phyloP scores from a whole-genome alignment of 2,888 invertebrate genomes.

The Argyresthia albistria region DNA sequence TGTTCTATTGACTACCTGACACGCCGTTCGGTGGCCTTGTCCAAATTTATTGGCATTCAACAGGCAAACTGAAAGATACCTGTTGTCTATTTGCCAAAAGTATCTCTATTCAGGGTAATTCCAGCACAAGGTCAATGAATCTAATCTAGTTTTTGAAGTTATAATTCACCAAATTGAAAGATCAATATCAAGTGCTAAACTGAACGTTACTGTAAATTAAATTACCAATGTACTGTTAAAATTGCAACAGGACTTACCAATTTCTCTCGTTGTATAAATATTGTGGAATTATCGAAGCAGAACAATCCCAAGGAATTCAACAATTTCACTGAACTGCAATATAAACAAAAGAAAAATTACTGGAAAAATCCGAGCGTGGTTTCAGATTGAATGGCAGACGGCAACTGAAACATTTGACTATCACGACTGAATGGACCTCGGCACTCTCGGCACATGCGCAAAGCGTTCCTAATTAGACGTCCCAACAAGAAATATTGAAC shows the following conservation, averaged over 20 bases:
- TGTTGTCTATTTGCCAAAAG: background rate
- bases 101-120: background rate
- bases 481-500: too few species aligned
- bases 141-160: too few species aligned
- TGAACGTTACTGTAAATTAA: background rate
- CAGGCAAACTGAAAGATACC: background rate
- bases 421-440: too few species aligned
- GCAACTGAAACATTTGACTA: too few species aligned
- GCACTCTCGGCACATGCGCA: too few species aligned
- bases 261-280: background rate
- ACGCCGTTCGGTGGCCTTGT: background rate
- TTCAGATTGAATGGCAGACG: background rate
- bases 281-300: too few species aligned
- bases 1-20: too few species aligned
- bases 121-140: too few species aligned
- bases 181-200: slow-evolving; percentile 12
- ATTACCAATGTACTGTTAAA: background rate
- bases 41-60: background rate
- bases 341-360: too few species aligned
- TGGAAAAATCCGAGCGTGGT: background rate
- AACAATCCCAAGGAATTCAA: background rate
- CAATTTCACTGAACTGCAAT: background rate
- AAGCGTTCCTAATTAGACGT: too few species aligned
- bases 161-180: background rate
- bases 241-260: slow-evolving; percentile 6